phyloP scores from a whole-genome alignment of 2,113 vertebrate species.

The Sardina pilchardus region DNA sequence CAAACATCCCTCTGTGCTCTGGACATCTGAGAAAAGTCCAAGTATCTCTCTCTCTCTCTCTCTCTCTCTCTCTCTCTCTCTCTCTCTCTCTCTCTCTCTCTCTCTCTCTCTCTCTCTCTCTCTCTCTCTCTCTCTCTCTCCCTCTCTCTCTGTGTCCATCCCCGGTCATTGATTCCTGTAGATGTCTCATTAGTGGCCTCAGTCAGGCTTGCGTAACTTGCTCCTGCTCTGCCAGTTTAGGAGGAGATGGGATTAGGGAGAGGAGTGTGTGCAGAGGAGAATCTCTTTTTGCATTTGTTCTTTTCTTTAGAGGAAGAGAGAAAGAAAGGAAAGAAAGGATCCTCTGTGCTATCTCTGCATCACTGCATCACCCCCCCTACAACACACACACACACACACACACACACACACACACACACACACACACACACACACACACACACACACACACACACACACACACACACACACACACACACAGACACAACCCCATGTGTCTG shows the following conservation, averaged over 20 bases:
- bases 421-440: too few species aligned
- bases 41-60: not conserved
- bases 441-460: slow-evolving; percentile 53
- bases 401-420: too few species aligned
- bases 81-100: slow-evolving; percentile 1
- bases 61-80: not conserved
- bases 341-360: not conserved
- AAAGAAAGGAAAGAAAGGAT: not conserved
- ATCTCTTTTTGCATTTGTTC: not conserved
- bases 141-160: slow-evolving; percentile 42
- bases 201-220: slow-evolving; percentile 66
- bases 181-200: slow-evolving; percentile 68
- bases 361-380: not conserved
- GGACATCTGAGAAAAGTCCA: slow-evolving; percentile 17
- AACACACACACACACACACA: too few species aligned
- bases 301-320: not conserved
- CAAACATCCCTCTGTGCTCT: slow-evolving; percentile 56
- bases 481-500: not conserved
- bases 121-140: not conserved
- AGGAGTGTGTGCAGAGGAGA: not conserved
- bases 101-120: slow-evolving; percentile 26
- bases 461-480: too few species aligned
- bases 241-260: not conserved
- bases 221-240: not conserved
- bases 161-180: slow-evolving; percentile 69